phyloP scores from a whole-genome alignment of 2,797 vertebrate genomes.

The Micromesistius poutassou region DNA sequence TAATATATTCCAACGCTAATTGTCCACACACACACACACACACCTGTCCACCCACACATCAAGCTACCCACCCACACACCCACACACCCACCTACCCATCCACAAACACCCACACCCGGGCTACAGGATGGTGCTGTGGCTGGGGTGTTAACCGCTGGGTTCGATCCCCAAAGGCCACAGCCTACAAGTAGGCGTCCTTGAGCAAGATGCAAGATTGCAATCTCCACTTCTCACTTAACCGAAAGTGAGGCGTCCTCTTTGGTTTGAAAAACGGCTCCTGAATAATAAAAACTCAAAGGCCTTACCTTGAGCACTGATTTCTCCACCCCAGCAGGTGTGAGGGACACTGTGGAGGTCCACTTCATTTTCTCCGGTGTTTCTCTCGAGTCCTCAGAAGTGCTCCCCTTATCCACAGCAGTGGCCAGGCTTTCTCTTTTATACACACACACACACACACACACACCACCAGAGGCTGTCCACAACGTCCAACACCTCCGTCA shows the following conservation, averaged over 20 bases:
- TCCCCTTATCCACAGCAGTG: neutral
- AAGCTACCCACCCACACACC: no score
- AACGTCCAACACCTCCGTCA: neutral
- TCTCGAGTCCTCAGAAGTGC: neutral
- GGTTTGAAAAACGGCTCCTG: neutral
- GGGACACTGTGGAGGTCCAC: neutral
- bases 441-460: neutral
- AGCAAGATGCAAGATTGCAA: neutral
- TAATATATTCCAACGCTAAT: neutral
- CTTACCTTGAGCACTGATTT: neutral
- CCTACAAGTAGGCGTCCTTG: neutral
- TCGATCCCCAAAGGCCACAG: neutral
- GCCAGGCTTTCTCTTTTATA: conserved; percentile 52
- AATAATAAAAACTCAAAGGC: neutral
- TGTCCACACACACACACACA: neutral
- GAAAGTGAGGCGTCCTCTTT: no score
- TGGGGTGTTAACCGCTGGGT: neutral
- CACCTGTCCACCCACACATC: neutral
- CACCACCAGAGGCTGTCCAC: neutral
- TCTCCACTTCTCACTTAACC: no score
- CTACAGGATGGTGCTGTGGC: no score
- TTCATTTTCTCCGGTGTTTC: neutral
- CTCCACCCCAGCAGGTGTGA: neutral
- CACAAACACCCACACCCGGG: neutral
- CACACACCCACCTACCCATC: neutral